Conservation (phyloP, 2,113 vertebrate species). For the Pterocles gutturalis region DNA sequence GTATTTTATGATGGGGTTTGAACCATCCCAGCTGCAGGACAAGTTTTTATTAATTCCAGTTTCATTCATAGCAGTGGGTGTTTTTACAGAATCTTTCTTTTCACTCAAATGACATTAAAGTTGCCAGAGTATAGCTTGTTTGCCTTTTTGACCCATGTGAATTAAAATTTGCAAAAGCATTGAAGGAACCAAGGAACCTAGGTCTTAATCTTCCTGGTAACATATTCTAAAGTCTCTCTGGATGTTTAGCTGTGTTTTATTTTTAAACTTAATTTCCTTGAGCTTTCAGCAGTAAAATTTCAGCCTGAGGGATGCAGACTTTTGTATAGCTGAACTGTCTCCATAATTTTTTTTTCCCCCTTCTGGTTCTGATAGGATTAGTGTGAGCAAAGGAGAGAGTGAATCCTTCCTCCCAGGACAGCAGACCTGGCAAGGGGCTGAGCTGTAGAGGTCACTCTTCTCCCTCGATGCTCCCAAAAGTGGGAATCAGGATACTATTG, state of each 20-base stretch:
- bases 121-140: not conserved
- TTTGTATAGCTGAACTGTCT: not conserved
- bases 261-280: not conserved
- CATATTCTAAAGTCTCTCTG: not conserved
- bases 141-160: not conserved
- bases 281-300: not conserved
- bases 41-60: not conserved
- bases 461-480: not conserved
- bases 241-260: not conserved
- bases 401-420: not conserved
- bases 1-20: not conserved
- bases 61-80: not conserved
- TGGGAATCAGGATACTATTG: not conserved
- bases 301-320: not conserved
- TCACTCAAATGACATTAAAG: not conserved
- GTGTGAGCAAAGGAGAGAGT: not conserved
- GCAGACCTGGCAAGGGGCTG: not conserved
- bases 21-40: not conserved
- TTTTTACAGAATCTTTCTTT: not conserved
- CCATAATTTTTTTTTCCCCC: not conserved
- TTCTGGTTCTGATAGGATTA: not conserved
- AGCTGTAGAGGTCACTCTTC: not conserved
- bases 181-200: not conserved
- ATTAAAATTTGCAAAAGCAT: not conserved
- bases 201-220: not conserved